Conservation (phyloP, 1,140 invertebrate species). For the Vanessa tameamea region DNA sequence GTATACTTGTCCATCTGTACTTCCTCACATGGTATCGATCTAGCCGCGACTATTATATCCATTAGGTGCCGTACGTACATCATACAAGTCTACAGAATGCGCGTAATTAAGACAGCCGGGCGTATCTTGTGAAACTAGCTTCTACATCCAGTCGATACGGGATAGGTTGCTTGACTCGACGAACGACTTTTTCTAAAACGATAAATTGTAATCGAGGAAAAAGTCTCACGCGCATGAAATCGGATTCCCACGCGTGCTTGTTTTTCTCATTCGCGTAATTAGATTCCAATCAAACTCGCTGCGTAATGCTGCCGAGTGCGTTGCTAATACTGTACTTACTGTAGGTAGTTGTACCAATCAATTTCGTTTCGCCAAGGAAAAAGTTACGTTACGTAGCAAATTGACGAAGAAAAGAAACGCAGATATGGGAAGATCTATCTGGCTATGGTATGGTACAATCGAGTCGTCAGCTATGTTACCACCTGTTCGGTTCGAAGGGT, state of each 20-base stretch:
- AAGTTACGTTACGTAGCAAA: too few species aligned
- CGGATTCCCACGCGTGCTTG: slow-evolving; percentile 68
- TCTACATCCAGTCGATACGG: slow-evolving; percentile 20
- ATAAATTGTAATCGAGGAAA: slow-evolving; percentile 57
- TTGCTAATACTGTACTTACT: background rate
- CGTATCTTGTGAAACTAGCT: slow-evolving; percentile 26
- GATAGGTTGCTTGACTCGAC: slow-evolving; percentile 28
- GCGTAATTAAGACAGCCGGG: slow-evolving; percentile 17
- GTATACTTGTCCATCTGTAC: too few species aligned
- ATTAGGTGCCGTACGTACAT: too few species aligned
- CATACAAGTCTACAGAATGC: slow-evolving; percentile 22
- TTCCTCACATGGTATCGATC: too few species aligned
- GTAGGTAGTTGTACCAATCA: too few species aligned
- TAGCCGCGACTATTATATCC: too few species aligned
- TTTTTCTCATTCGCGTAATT: slow-evolving; percentile 54
- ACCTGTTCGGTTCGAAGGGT: too few species aligned
- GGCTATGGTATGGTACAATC: too few species aligned
- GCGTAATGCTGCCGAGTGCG: slow-evolving; percentile 16
- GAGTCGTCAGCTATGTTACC: too few species aligned
- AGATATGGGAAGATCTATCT: too few species aligned
- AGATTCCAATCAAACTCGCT: slow-evolving; percentile 25
- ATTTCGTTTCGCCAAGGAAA: too few species aligned
- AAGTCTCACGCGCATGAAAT: slow-evolving; percentile 69
- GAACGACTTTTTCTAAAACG: slow-evolving; percentile 51
- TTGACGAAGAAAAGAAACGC: too few species aligned